Conservation (phyloP, 2,113 vertebrate genomes). For the Polyodon spathula region DNA sequence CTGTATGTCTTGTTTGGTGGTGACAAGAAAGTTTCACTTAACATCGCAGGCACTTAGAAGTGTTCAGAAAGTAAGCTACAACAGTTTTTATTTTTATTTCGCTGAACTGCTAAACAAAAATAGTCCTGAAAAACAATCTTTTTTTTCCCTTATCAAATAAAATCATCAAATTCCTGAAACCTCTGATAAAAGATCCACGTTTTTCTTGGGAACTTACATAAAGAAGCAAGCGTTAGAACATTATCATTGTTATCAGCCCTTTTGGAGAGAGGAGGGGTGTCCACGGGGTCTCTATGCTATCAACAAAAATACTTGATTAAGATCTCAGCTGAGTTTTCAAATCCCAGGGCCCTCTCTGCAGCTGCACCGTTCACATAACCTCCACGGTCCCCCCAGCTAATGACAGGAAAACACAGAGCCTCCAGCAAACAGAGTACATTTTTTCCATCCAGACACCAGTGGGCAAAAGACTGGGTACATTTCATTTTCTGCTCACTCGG, state of each 20-base stretch:
- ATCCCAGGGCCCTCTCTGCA: conserved; percentile 63
- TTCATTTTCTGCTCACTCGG: conserved; percentile 43
- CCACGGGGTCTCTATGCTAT: conserved; percentile 54
- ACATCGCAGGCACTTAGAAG: conserved; percentile 28
- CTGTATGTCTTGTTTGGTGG: conserved; percentile 49
- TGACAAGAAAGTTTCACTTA: conserved; percentile 53
- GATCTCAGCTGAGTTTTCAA: conserved; percentile 61
- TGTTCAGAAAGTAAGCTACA: conserved; percentile 16
- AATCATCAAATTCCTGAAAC: conserved; percentile 25
- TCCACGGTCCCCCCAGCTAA: conserved; percentile 63
- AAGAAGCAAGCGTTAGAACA: conserved; percentile 47
- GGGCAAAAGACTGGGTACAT: conserved; percentile 28
- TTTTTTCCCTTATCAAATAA: not conserved
- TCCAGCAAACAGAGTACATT: conserved; percentile 61
- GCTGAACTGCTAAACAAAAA: conserved; percentile 26
- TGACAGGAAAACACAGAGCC: conserved; percentile 65
- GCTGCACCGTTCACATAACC: conserved; percentile 70
- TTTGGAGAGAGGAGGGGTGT: conserved; percentile 30
- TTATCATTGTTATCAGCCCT: no score
- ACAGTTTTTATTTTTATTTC: conserved; percentile 15
- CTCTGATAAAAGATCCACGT: conserved; percentile 26
- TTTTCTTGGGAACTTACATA: conserved; percentile 34
- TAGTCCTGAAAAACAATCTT: conserved; percentile 11
- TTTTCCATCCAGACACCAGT: conserved; percentile 63
- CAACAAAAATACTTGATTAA: conserved; percentile 56